Base-by-base conservation (phyloP, 2,797 vertebrate species). In the Australoheros facetus region DNA sequence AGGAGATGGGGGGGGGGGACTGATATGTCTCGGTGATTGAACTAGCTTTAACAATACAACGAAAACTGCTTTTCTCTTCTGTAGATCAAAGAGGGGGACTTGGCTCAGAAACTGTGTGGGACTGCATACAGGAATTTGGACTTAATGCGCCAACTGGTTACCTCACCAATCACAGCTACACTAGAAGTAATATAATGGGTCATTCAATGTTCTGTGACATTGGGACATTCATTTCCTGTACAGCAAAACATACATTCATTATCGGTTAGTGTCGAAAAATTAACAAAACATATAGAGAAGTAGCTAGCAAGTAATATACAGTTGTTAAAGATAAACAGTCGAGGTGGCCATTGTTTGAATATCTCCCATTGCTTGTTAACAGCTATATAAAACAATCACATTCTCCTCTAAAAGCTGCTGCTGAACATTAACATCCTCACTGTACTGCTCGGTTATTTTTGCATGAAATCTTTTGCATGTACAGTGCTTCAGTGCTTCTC, bases 241-340 rank as follows among this genome's bases (percentile, higher is more conserved):
- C 93, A 95, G 93, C 93, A 95, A 95, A 95, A 93, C 94, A 95
- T 96, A 96, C 95, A 96, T 96, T 96, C 95, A 95, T 92, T 94
- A 96, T 96, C 95, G 95, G 95, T 96, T 96, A 94, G 94, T 93
- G 91, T 95, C 56, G 71, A 91, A 91, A 89, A 94, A 90, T 85
- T 23, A 94, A 88, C 85, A 92, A 37, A 89, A 93, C 87, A 84
- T 72, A 93, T 87, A 92, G 85, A 92, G 80, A 91, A 90, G 87
- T 91, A 93, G 92, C 92, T 87, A 91, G 92, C 88, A 92, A 88
- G 90, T 91, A 93, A 91, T 93, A 92, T 91, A 93, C 89, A 93
- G 76, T 91, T 91, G 84, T 91, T 91, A 89, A 79, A 93, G 87
- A 90, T 87, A 92, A 94, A 93, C 92, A 94, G 94, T 95, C 92